Conservation (phyloP, 2,113 vertebrate genomes). For the Atlantisia rogersi region DNA sequence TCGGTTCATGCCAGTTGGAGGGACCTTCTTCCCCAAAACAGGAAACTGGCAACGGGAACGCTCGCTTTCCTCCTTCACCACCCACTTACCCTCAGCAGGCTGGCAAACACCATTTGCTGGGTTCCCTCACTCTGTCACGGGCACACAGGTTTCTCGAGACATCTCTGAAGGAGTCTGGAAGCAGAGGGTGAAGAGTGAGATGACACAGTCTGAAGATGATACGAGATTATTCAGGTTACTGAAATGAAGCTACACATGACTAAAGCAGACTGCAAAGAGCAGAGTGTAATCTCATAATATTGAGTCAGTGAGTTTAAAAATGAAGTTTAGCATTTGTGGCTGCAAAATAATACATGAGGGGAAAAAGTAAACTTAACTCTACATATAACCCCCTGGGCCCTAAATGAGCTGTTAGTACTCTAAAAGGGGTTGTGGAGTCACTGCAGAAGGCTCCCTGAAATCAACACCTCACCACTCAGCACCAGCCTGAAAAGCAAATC, state of each 20-base stretch:
- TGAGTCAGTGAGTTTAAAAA: slow-evolving; percentile 21
- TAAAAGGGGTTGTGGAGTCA: background rate
- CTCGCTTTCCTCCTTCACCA: slow-evolving; percentile 19
- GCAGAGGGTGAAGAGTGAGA: slow-evolving; percentile 30
- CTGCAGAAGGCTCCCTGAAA: background rate
- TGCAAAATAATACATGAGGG: background rate
- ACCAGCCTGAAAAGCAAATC: background rate
- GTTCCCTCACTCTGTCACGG: background rate
- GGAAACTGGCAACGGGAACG: background rate
- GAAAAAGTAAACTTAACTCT: background rate
- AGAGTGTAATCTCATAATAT: background rate
- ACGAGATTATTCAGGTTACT: background rate
- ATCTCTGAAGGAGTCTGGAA: slow-evolving; percentile 15
- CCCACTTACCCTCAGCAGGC: slow-evolving; percentile 23
- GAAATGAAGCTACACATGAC: slow-evolving; percentile 28
- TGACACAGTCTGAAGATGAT: background rate
- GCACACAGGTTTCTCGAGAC: background rate
- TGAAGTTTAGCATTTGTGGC: background rate
- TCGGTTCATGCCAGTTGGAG: slow-evolving; percentile 32
- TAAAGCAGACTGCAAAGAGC: slow-evolving; percentile 8
- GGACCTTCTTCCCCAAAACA: slow-evolving; percentile 24
- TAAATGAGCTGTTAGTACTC: background rate
- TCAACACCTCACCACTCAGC: background rate
- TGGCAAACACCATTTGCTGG: slow-evolving; percentile 53
- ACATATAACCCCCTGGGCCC: background rate